Conservation (phyloP, 2,888 invertebrate species). For the Bembecia ichneumoniformis region DNA sequence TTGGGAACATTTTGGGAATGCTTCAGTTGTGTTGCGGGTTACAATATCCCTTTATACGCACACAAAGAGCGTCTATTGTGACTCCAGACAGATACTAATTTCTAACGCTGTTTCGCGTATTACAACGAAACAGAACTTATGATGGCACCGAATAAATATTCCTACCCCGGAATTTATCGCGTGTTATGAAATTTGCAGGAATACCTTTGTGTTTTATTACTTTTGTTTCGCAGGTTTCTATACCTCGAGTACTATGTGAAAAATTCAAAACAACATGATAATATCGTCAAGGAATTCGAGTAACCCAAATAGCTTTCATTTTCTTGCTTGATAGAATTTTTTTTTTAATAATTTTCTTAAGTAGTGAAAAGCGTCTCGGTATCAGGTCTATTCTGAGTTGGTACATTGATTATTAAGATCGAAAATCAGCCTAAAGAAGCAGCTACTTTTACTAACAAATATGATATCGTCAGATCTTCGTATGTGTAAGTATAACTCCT, state of each 20-base stretch:
- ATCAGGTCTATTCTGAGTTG: no score
- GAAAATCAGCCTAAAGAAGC: no score
- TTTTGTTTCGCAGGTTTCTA: conserved; percentile 8
- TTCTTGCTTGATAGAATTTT: no score
- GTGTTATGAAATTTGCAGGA: not conserved
- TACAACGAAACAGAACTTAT: conserved; percentile 29
- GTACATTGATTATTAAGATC: no score
- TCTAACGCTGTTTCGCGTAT: conserved; percentile 35
- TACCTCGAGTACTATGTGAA: not conserved
- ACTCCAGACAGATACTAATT: conserved; percentile 52
- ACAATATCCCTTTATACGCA: conserved; percentile 26
- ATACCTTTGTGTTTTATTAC: not conserved
- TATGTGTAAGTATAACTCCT: no score
- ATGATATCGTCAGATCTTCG: no score
- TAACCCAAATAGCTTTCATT: no score
- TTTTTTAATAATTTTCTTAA: no score
- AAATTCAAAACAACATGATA: no score
- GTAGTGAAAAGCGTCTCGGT: no score
- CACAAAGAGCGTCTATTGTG: conserved; percentile 44
- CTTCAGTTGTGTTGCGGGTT: conserved; percentile 37
- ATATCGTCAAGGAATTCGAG: no score
- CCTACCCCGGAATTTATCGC: not conserved
- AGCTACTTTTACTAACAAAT: no score
- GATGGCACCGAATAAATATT: conserved; percentile 19
- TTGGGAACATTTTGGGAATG: conserved; percentile 34